Evolutionary conservation across 2,888 invertebrate genomes (phyloP), one percentile per base, ranked within the genome.

Genomic region (Chironomus riparius): DNA sequence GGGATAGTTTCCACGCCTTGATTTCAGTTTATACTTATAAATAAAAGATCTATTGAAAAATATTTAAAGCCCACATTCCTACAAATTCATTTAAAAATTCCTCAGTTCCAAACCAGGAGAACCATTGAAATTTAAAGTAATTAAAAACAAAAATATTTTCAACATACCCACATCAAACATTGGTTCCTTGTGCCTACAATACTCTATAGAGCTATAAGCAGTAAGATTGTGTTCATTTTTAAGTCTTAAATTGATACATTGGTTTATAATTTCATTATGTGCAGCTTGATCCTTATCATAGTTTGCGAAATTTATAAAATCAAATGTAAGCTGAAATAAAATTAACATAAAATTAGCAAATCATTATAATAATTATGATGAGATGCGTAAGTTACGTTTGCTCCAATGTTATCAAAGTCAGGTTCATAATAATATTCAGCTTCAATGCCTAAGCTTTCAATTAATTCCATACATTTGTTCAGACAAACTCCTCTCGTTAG

Each of bases 211-310:
- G 18, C 77, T 76, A 48, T 76, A 77, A 4, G 70, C 77, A 38
- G 74, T 77, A 7, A 78, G 70, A 69, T 68, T 65, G 69, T 72
- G 77, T 47, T 70, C 18, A 12, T 76, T 72, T 15, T 76, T 76
- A 3, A 78, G n/a, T 38, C 77, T 76, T 24, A 50, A 70, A 38
- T 78, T 78, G 0, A 78, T 48, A 47, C 78, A 78, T 22, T 76
- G 47, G 21, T 77, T 77, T 0, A 77, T 61, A 13, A 70, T 18
- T 65, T 71, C n/a, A 47, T 77, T 69, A 70, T 75, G 76, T 50
- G 50, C 28, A n/a, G 28, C 69, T 7, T 69, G 48, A 21, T 76
- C 68, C 3, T 61, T 21, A 15, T 38, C 22, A 38, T 65, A 18
- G 48, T 70, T 65, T 75, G 47, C 1, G 65, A 73, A 69, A 68